phyloP scores from a whole-genome alignment of 1,140 invertebrate genomes.

The Drosophila micromelanica region DNA sequence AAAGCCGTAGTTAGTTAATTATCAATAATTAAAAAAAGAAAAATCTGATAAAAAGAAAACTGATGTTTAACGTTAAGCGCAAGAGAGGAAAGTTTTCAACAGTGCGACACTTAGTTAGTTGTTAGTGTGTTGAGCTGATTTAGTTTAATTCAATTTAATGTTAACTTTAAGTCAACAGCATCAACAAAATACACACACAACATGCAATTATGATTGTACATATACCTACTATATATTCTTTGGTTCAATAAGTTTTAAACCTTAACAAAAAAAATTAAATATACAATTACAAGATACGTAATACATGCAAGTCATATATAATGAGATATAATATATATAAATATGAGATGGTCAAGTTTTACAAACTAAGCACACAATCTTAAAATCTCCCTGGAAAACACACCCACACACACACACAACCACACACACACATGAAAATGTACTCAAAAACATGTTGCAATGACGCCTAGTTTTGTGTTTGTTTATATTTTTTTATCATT shows the following conservation, averaged over 20 bases:
- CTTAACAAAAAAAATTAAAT: constrained; percentile 26
- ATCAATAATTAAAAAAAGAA: constrained; percentile 11
- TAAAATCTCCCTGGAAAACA: background rate
- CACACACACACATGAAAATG: constrained; percentile 35
- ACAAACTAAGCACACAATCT: constrained; percentile 14
- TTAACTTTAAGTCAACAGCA: constrained; percentile 64
- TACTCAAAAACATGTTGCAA: constrained; percentile 58
- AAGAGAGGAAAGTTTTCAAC: constrained; percentile 24
- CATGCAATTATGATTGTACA: constrained; percentile 23
- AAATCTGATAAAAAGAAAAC: background rate
- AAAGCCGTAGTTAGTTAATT: constrained; percentile 52
- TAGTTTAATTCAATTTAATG: constrained; percentile 71
- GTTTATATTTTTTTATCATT: constrained; percentile 13
- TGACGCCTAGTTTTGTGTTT: constrained; percentile 8
- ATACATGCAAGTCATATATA: constrained; percentile 63
- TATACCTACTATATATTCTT: constrained; percentile 26
- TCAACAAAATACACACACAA: constrained; percentile 19
- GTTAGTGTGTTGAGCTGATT: constrained; percentile 73
- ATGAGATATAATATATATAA: constrained; percentile 30
- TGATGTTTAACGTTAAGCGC: constrained; percentile 20
- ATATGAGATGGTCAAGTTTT: constrained; percentile 15
- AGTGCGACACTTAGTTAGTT: constrained; percentile 33
- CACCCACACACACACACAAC: constrained; percentile 21
- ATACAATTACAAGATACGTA: constrained; percentile 72
- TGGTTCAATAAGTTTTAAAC: constrained; percentile 58